Evolutionary conservation across 2,797 vertebrate species (phyloP), one percentile per base, ranked within the genome.

Genomic region (Sebastes itinus): DNA sequence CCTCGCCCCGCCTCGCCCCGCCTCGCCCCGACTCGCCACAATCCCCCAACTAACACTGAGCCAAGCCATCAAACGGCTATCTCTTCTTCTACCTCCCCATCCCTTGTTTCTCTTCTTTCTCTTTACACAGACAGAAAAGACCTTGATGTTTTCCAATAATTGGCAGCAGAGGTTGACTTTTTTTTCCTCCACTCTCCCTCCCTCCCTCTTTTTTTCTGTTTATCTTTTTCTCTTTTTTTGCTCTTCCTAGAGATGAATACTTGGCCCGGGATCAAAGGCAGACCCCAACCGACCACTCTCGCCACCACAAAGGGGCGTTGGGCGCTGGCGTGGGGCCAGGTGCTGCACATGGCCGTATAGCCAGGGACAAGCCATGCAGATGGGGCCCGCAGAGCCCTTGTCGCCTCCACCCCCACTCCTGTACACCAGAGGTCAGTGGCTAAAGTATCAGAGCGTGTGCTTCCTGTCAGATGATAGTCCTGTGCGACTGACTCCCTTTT

Each of bases 61-160:
- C 87, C 82, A 12, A 75, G 82, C 85, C 90, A 90, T 92, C 90
- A 93, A 92, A 92, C 76, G 13, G 23, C 82, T 52, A 81, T 87
- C 87, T 89, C 84, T 67, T 52, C 78, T 70, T 69, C 75, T 58
- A 23, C 76, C 87, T 78, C 78, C 75, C 85, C 72, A 80, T 82
- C 72, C 52, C 77, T 81, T 71, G 72, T 78, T 86, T 69, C 87
- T 87, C 67, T 80, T 74, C 87, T 90, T 84, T 94, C 88, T 89
- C 91, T 92, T 94, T 95, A 81, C 38, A 94, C 92, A 88, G 90
- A 94, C 84, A 90, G 75, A 88, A 82, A 90, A 91, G 93, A 94
- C 96, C 95, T 96, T 97, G 95, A 97, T 97, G 97, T 98, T 96
- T 95, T 94, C 95, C 96, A 97, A 96, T 98, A 97, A 97, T 97